phyloP scores from a whole-genome alignment of 2,888 invertebrate species.

The Drosophila kambysellisi region DNA sequence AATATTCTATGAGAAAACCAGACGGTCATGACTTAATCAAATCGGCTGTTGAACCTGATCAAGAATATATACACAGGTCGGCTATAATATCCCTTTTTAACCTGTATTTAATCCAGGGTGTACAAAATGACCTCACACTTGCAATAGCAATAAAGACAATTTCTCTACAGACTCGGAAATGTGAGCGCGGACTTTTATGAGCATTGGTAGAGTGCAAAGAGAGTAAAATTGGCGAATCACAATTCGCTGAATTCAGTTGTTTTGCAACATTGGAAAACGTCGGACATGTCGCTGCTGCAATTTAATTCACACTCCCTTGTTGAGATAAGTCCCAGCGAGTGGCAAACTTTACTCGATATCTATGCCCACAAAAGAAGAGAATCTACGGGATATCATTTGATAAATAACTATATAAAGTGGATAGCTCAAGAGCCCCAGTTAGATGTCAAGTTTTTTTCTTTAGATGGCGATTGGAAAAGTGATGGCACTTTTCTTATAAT shows the following conservation, averaged over 20 bases:
- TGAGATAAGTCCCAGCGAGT: constrained; percentile 49
- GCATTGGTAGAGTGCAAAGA: not conserved
- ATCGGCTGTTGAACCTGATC: not conserved
- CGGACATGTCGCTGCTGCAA: constrained; percentile 16
- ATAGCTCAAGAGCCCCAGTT: constrained; percentile 54
- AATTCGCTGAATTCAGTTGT: constrained; percentile 8
- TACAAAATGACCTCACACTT: not conserved
- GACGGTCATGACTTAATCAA: not conserved
- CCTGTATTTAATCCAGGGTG: too few species aligned
- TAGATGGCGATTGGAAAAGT: constrained; percentile 79
- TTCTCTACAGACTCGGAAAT: not conserved
- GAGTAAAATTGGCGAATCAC: not conserved
- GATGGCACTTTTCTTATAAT: constrained; percentile 83
- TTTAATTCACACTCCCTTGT: constrained; percentile 26
- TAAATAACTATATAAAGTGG: constrained; percentile 77
- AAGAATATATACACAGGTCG: not conserved
- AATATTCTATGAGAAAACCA: not conserved
- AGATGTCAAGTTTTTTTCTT: constrained; percentile 55
- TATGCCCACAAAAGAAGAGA: constrained; percentile 45
- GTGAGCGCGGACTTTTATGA: not conserved
- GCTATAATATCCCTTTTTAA: not conserved
- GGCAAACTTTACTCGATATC: constrained; percentile 45
- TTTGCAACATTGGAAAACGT: not conserved
- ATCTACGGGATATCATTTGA: constrained; percentile 57
- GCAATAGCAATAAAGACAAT: not conserved